Evolutionary conservation across 2,888 invertebrate species (phyloP).

Genomic region (Lasioglossum marginatum): DNA sequence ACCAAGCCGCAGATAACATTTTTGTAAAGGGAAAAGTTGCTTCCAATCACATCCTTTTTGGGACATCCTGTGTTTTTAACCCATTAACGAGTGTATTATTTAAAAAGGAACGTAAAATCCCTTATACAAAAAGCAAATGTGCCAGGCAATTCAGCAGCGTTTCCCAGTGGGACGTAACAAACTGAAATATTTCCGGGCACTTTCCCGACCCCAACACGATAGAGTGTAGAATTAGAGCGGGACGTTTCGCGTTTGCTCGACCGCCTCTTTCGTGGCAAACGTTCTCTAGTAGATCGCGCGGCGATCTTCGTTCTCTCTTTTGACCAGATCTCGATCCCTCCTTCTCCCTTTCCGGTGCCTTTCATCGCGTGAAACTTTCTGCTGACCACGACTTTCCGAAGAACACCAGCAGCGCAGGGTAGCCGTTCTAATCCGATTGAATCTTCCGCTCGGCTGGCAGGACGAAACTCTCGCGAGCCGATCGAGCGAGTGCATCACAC

Average conservation of each 20-base stretch:
- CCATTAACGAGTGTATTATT: too few species aligned
- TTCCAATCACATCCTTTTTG: background rate
- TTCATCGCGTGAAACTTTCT: slow-evolving; percentile 29
- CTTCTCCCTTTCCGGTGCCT: background rate
- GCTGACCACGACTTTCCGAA: slow-evolving; percentile 18
- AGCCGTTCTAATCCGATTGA: slow-evolving; percentile 16
- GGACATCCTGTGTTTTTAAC: too few species aligned
- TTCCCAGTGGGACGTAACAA: too few species aligned
- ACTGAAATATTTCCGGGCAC: too few species aligned
- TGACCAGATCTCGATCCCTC: background rate
- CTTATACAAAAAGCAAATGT: too few species aligned
- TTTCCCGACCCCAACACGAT: too few species aligned
- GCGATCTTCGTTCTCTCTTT: background rate
- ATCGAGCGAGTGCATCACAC: background rate
- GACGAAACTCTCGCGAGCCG: slow-evolving; percentile 2
- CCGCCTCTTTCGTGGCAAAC: background rate
- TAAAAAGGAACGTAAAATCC: too few species aligned
- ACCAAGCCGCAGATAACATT: background rate
- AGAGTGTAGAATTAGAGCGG: too few species aligned
- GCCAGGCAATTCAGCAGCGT: too few species aligned
- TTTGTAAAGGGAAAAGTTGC: background rate
- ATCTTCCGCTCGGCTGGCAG: background rate
- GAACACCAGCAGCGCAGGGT: background rate
- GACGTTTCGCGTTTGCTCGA: background rate
- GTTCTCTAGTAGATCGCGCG: background rate